A percentile compares a stretch with the other conserved stretches of the same genome.
Conservation (phyloP, 2,113 vertebrate species). For the Corydoras sp. region DNA sequence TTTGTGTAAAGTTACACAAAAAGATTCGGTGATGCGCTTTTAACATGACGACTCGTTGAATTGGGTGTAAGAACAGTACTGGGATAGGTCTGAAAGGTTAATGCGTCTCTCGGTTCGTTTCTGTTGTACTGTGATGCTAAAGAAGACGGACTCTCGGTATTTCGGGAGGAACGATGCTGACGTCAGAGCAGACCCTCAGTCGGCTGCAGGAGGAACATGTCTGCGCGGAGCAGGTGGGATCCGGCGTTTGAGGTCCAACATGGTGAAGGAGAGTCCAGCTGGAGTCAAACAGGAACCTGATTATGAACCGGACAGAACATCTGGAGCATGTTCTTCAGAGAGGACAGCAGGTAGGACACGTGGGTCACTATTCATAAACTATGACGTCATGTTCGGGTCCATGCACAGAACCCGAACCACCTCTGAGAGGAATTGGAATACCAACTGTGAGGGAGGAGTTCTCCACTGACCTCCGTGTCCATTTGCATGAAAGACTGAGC, state of each 20-base stretch:
- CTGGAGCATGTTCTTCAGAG: not conserved
- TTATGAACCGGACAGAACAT: slow-evolving; percentile 38
- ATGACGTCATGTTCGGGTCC: too few relatives aligned
- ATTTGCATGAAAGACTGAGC: too few relatives aligned
- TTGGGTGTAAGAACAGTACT: not conserved
- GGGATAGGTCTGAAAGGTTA: not conserved
- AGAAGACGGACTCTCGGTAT: slow-evolving; percentile 34
- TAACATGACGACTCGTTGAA: too few relatives aligned
- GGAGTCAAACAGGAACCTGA: slow-evolving; percentile 50
- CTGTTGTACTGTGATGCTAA: not conserved
- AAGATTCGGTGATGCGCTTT: too few relatives aligned
- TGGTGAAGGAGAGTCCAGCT: slow-evolving; percentile 14
- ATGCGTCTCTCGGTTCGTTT: not conserved
- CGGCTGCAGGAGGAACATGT: not conserved
- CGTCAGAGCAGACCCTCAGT: not conserved
- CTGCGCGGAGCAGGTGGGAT: not conserved
- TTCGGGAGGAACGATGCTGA: slow-evolving; percentile 4
- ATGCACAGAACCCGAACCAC: too few relatives aligned
- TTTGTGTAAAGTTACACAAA: too few relatives aligned
- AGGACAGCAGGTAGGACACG: not conserved
- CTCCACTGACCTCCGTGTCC: too few relatives aligned
- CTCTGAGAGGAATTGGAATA: too few relatives aligned
- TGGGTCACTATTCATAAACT: not conserved
- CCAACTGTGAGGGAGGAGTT: too few relatives aligned
- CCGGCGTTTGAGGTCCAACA: slow-evolving; percentile 39